phyloP scores from a whole-genome alignment of 2,113 vertebrate genomes.

The Tamias sibiricus region DNA sequence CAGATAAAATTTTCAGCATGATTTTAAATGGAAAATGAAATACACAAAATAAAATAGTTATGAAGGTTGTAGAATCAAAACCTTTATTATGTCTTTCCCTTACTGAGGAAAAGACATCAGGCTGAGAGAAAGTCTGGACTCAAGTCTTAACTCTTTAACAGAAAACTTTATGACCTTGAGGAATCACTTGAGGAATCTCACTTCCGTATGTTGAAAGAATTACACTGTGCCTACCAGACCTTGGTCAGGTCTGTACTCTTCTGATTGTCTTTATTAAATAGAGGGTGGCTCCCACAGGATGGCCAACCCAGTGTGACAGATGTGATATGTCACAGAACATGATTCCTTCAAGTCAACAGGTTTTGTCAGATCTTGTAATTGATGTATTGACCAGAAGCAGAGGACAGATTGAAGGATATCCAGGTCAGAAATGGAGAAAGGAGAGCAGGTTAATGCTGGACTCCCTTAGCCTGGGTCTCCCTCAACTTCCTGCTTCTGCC shows the following conservation, averaged over 20 bases:
- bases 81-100: too few relatives aligned
- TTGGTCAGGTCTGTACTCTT: not conserved
- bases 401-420: not conserved
- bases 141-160: not conserved
- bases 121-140: not conserved
- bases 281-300: not conserved
- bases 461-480: not conserved
- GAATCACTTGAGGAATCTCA: not conserved
- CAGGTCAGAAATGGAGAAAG: not conserved
- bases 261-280: not conserved
- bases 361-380: not conserved
- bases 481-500: not conserved
- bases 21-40: constrained; percentile 25
- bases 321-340: not conserved
- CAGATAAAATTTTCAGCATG: not conserved
- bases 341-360: not conserved
- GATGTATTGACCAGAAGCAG: not conserved
- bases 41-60: constrained; percentile 13
- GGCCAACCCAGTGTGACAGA: not conserved
- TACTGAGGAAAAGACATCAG: not conserved
- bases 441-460: not conserved
- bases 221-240: not conserved
- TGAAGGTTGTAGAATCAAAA: constrained; percentile 10
- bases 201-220: not conserved
- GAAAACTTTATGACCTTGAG: not conserved